These are phyloP conservation scores for Cassiopea andromeda DNA, from an alignment of 30 jellyfish, hydroid and myxozoan genomes.

Conservation along the genomic window DNA sequence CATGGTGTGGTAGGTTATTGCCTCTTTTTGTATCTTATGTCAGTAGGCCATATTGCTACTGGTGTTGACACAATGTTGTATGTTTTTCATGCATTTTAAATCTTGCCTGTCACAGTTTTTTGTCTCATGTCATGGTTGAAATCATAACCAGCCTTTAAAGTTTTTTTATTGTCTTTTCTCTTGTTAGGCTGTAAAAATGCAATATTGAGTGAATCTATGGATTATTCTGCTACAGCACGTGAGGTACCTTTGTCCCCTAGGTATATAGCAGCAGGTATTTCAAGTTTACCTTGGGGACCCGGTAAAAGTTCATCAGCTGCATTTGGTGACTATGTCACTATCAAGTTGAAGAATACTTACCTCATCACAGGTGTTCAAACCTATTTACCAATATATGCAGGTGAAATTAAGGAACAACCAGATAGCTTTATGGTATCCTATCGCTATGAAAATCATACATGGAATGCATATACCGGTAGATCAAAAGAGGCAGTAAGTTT, in stretches of 20 bases:
- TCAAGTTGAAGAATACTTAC: slow-evolving; percentile 2
- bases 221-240: background rate
- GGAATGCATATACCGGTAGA: slow-evolving; percentile 9
- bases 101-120: background rate
- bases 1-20: no score
- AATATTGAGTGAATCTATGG: background rate
- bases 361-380: slow-evolving; percentile 14
- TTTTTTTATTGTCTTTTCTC: background rate
- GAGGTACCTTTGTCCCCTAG: background rate
- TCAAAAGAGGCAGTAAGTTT: background rate
- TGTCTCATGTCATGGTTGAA: background rate
- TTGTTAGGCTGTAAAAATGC: background rate
- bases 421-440: background rate
- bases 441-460: background rate
- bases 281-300: slow-evolving; percentile 24
- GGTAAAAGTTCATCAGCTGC: background rate
- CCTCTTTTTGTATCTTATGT: no score
- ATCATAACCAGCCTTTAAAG: no score
- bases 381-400: background rate
- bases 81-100: background rate
- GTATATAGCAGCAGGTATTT: background rate
- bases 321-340: background rate
- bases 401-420: background rate
- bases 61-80: no score
- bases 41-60: no score